These are phyloP conservation scores for Eupleurogrammus muticus DNA, from an alignment of 2,797 vertebrate species.

Conservation along the genomic window DNA sequence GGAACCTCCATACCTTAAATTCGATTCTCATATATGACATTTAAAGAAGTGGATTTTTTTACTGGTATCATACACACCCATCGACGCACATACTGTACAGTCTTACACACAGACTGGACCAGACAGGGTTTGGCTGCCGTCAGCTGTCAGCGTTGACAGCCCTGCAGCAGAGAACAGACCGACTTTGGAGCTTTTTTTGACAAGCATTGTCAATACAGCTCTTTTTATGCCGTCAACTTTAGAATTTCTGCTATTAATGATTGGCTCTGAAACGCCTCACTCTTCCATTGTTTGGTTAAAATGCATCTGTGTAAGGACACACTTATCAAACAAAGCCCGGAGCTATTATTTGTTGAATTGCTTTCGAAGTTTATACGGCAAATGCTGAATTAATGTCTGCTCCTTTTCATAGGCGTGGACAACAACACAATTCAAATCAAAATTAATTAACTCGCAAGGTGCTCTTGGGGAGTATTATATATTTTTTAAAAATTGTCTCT, in stretches of 20 bases:
- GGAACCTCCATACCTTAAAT: neutral
- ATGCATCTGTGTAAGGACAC: constrained; percentile 29
- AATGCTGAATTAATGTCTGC: constrained; percentile 14
- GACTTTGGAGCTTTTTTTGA: constrained; percentile 59
- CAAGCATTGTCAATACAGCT: constrained; percentile 56
- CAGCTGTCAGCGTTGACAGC: constrained; percentile 64
- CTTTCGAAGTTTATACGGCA: constrained; percentile 28
- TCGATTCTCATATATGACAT: constrained; percentile 3
- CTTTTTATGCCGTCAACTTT: constrained; percentile 55
- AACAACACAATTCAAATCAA: constrained; percentile 17
- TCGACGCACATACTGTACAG: constrained; percentile 10
- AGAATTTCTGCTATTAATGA: constrained; percentile 50
- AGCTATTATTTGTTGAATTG: constrained; percentile 49
- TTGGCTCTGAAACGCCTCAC: constrained; percentile 39
- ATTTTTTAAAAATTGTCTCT: neutral
- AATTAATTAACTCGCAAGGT: constrained; percentile 17
- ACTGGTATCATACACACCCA: neutral
- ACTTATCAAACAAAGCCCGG: constrained; percentile 36
- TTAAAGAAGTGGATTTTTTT: constrained; percentile 2
- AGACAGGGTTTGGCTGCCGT: constrained; percentile 53
- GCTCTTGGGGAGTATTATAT: constrained; percentile 4
- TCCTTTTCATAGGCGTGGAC: constrained; percentile 6
- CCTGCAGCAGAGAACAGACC: constrained; percentile 46
- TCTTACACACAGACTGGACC: constrained; percentile 31
- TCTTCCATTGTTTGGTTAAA: constrained; percentile 51